Evolutionary conservation across 2,797 vertebrate genomes (phyloP).

Genomic region (Hypotaenidia philippensis): DNA sequence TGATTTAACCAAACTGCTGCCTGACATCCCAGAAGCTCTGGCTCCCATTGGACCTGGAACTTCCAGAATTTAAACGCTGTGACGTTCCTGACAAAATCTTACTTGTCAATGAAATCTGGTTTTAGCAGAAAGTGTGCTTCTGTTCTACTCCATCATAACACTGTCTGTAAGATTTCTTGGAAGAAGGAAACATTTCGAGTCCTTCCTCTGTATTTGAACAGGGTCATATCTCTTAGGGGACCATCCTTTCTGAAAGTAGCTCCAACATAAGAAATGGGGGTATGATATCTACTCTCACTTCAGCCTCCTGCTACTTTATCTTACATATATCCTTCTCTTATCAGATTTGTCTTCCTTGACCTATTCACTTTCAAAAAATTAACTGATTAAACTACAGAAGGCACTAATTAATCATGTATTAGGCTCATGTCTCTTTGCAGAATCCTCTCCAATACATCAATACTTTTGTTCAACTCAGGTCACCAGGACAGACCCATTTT

Average conservation of each 20-base stretch:
- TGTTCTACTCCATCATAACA: neutral
- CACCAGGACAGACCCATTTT: neutral
- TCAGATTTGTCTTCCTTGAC: neutral
- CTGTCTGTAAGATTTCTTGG: neutral
- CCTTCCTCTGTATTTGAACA: neutral
- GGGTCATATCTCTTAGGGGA: accelerated
- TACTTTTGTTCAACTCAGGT: neutral
- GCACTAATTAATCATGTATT: neutral
- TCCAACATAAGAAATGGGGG: neutral
- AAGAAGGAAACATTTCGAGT: neutral
- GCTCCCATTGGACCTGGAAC: neutral
- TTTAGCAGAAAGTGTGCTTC: neutral
- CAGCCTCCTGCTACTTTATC: neutral
- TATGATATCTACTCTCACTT: neutral
- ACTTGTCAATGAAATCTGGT: neutral
- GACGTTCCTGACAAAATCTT: neutral
- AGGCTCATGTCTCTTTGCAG: neutral
- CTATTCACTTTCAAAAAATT: neutral
- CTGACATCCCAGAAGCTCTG: neutral
- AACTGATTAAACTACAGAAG: neutral
- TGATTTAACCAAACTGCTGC: neutral
- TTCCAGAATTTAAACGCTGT: neutral
- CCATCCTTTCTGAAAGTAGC: neutral
- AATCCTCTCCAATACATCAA: neutral
- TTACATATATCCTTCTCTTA: neutral